These are phyloP conservation scores for Paragorgia papillata DNA, from an alignment of 92 coral and sea anemone genomes.

Conservation along the genomic window DNA sequence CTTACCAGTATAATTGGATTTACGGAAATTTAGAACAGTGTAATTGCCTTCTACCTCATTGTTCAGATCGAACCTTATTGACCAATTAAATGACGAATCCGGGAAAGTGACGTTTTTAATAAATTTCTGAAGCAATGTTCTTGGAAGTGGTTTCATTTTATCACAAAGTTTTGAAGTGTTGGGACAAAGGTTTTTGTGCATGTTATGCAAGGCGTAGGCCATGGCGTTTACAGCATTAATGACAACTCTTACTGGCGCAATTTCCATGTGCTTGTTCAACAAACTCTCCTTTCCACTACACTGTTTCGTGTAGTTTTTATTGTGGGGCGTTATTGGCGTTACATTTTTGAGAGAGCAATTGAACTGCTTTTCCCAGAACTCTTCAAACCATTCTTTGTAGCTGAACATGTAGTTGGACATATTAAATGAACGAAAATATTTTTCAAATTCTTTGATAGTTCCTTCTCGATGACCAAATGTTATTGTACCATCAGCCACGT, in stretches of 20 bases:
- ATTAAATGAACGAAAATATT: slow-evolving; percentile 33
- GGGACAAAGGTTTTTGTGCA: slow-evolving; percentile 65
- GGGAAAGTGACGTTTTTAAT: slow-evolving; percentile 80
- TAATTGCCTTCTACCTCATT: slow-evolving; percentile 88
- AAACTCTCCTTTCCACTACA: slow-evolving; percentile 8
- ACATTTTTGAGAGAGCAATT: slow-evolving; percentile 31
- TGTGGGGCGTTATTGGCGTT: background rate
- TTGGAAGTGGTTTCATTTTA: slow-evolving; percentile 56
- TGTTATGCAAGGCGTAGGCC: slow-evolving; percentile 80
- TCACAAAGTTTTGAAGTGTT: slow-evolving; percentile 60
- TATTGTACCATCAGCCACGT: slow-evolving; percentile 49
- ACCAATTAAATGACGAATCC: slow-evolving; percentile 65
- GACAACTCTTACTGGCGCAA: slow-evolving; percentile 86
- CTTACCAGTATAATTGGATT: slow-evolving; percentile 36
- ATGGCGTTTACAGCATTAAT: slow-evolving; percentile 89
- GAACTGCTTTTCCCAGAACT: slow-evolving; percentile 48
- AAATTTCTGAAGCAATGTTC: slow-evolving; percentile 59
- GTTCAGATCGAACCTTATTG: slow-evolving; percentile 68
- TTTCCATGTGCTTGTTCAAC: slow-evolving; percentile 59
- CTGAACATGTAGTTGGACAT: slow-evolving; percentile 26
- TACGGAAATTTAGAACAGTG: slow-evolving; percentile 71
- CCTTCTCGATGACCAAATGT: slow-evolving; percentile 52
- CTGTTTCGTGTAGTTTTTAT: background rate
- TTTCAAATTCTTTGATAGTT: slow-evolving; percentile 30
- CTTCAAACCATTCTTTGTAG: slow-evolving; percentile 41